These are phyloP conservation scores for Prostheceraeus crozeri DNA, from an alignment of 2,888 invertebrate species.

Conservation along the genomic window DNA sequence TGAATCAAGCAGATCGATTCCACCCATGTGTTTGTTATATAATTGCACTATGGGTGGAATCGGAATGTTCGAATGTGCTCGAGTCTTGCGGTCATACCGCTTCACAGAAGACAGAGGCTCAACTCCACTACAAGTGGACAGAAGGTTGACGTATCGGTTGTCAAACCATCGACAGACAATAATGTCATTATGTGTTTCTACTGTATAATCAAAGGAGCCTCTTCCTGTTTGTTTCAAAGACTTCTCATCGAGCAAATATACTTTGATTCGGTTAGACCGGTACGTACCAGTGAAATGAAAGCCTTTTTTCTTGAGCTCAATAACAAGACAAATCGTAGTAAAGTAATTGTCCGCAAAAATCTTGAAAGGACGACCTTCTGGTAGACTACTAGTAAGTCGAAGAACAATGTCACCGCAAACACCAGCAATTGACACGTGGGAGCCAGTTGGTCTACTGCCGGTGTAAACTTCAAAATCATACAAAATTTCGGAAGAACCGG, in stretches of 20 bases:
- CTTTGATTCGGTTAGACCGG: constrained; percentile 13
- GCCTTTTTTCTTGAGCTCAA: not conserved
- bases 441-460: too few relatives aligned
- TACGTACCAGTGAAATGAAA: constrained; percentile 16
- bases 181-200: constrained; percentile 10
- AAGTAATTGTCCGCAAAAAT: constrained; percentile 28
- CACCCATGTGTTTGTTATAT: constrained; percentile 19
- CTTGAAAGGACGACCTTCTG: constrained; percentile 23
- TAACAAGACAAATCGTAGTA: constrained; percentile 3
- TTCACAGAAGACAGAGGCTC: constrained; percentile 1
- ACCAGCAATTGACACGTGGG: too few relatives aligned
- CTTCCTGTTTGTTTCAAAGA: not conserved
- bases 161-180: constrained; percentile 15
- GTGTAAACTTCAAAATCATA: constrained; percentile 39
- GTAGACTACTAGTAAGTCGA: not conserved
- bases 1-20: constrained; percentile 32
- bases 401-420: constrained; percentile 21
- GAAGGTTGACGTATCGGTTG: constrained; percentile 8
- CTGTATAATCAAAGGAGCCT: constrained; percentile 4
- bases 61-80: not conserved
- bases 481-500: constrained; percentile 35
- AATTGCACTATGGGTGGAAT: not conserved
- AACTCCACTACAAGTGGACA: constrained; percentile 15
- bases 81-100: constrained; percentile 6
- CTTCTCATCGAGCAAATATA: not conserved